Conservation (phyloP, 2,888 invertebrate genomes). For the Tenthredo amoena region DNA sequence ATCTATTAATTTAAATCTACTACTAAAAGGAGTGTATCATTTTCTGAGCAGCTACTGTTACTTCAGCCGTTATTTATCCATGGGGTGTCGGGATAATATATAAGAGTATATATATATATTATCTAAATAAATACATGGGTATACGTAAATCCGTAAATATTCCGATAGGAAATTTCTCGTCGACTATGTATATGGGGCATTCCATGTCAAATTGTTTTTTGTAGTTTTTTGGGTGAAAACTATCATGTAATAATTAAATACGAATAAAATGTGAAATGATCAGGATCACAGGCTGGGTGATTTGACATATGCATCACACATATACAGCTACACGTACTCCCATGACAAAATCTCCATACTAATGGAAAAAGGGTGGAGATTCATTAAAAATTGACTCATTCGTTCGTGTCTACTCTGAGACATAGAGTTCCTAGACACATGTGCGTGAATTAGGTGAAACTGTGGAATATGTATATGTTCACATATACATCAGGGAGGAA, state of each 20-base stretch:
- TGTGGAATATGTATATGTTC: neutral
- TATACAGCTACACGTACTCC: neutral
- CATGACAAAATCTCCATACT: neutral
- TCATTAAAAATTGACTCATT: conserved; percentile 5
- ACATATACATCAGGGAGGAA: neutral
- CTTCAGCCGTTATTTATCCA: neutral
- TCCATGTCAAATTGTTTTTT: too few relatives aligned
- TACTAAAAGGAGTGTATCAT: neutral
- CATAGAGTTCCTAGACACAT: neutral
- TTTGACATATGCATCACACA: neutral
- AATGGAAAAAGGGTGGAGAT: neutral
- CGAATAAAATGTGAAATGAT: too few relatives aligned
- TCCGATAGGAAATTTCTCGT: neutral
- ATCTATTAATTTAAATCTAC: neutral
- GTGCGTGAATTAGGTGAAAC: conserved; percentile 15
- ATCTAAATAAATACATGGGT: neutral
- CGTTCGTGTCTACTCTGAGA: neutral
- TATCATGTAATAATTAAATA: neutral
- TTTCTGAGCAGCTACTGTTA: neutral
- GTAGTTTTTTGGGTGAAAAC: too few relatives aligned
- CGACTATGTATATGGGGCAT: neutral
- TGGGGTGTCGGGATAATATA: neutral
- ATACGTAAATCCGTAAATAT: neutral
- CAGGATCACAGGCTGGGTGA: too few relatives aligned
- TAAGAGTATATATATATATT: neutral